Conservation (phyloP, 1,140 invertebrate genomes). For the Helicoverpa armigera region DNA sequence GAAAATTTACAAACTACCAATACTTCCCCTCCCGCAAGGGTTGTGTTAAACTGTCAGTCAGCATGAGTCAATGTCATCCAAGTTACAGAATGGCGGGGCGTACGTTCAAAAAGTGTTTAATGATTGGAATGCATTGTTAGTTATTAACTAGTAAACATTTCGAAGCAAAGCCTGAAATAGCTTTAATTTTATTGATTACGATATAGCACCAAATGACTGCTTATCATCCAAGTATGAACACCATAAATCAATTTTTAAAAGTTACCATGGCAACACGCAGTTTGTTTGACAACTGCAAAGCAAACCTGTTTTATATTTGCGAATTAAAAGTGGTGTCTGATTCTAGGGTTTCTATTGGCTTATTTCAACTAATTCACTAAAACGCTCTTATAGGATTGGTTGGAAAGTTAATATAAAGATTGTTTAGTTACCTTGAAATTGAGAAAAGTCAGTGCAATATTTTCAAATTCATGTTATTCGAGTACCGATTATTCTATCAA, state of each 20-base stretch:
- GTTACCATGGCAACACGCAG: constrained; percentile 58
- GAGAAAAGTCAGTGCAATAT: constrained; percentile 7
- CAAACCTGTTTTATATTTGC: constrained; percentile 29
- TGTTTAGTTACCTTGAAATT: neutral
- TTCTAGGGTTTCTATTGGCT: neutral
- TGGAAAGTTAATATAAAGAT: neutral
- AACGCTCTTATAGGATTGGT: constrained; percentile 3
- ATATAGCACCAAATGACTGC: too few species aligned
- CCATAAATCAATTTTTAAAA: constrained; percentile 5
- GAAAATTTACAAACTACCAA: neutral
- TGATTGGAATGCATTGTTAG: too few species aligned
- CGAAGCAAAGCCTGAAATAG: too few species aligned
- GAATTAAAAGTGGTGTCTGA: too few species aligned
- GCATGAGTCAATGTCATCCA: neutral
- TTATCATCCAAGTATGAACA: too few species aligned
- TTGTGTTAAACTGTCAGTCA: constrained; percentile 4
- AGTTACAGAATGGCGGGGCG: neutral
- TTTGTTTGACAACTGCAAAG: constrained; percentile 51
- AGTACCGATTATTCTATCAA: constrained; percentile 28
- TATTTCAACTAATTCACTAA: neutral
- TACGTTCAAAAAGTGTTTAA: neutral
- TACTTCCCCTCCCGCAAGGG: neutral
- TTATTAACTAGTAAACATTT: too few species aligned
- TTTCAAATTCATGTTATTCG: constrained; percentile 40
- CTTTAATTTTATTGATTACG: too few species aligned